phyloP scores from a whole-genome alignment of 2,113 vertebrate genomes.

The Toxostoma redivivum region DNA sequence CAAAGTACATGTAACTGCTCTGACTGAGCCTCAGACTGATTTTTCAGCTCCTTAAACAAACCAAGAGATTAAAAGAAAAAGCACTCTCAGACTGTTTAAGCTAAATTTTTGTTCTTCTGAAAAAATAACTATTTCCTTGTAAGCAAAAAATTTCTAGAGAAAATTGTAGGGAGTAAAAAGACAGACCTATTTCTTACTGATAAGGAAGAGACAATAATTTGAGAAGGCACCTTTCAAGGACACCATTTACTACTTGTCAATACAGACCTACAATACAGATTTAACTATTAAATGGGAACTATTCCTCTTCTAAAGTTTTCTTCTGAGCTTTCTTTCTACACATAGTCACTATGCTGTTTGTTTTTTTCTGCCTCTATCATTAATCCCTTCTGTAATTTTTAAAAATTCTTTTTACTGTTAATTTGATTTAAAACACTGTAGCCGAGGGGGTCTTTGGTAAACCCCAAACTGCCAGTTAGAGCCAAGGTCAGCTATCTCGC shows the following conservation, averaged over 20 bases:
- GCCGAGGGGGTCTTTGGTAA: too few species aligned
- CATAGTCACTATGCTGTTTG: not conserved
- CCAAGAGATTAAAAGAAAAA: not conserved
- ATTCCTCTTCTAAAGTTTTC: not conserved
- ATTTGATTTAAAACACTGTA: not conserved
- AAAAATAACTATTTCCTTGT: not conserved
- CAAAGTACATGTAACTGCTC: not conserved
- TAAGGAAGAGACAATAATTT: not conserved
- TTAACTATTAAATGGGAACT: not conserved
- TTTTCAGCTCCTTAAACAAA: not conserved
- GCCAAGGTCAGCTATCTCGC: too few species aligned
- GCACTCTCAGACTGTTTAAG: not conserved
- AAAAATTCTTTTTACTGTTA: not conserved
- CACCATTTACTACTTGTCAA: not conserved
- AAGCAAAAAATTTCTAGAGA: not conserved
- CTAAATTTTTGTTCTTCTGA: not conserved
- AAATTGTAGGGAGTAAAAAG: not conserved
- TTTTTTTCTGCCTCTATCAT: not conserved
- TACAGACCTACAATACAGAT: not conserved
- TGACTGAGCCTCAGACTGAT: not conserved
- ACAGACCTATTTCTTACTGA: not conserved
- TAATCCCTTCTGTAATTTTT: not conserved
- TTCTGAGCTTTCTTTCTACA: not conserved
- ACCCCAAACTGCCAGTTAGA: too few species aligned
- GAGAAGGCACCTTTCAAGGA: not conserved